Evolutionary conservation across 2,113 vertebrate genomes (phyloP).

Genomic region (Pomatostomus ruficeps): DNA sequence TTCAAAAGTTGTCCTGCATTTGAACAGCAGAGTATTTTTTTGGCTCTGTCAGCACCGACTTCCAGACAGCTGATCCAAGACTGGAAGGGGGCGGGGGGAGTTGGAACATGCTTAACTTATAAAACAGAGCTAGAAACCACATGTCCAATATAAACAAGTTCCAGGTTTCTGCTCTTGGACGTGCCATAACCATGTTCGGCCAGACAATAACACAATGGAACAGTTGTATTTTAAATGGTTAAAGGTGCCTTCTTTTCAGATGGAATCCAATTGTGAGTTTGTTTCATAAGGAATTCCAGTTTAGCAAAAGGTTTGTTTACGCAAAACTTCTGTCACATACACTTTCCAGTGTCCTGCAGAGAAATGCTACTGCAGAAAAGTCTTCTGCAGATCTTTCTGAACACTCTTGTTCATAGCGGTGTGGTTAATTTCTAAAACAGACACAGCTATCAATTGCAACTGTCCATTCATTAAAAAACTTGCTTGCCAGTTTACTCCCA

Average conservation of each 20-base stretch:
- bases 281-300: neutral
- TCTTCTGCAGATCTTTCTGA: neutral
- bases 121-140: constrained; percentile 57
- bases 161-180: constrained; percentile 35
- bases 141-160: constrained; percentile 20
- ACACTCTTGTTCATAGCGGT: neutral
- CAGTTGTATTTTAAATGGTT: neutral
- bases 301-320: neutral
- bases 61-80: constrained; percentile 57
- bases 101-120: constrained; percentile 26
- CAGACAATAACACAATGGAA: constrained; percentile 40
- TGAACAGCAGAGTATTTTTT: neutral
- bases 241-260: neutral
- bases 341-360: neutral
- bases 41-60: constrained; percentile 1
- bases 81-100: neutral
- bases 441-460: neutral
- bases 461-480: neutral
- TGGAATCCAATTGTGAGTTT: neutral
- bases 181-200: neutral
- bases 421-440: neutral
- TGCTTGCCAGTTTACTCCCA: neutral
- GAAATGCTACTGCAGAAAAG: neutral
- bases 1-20: constrained; percentile 9
- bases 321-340: neutral